Base-by-base conservation (phyloP, 2,797 vertebrate species). In the Acrocephalus scirpaceus region DNA sequence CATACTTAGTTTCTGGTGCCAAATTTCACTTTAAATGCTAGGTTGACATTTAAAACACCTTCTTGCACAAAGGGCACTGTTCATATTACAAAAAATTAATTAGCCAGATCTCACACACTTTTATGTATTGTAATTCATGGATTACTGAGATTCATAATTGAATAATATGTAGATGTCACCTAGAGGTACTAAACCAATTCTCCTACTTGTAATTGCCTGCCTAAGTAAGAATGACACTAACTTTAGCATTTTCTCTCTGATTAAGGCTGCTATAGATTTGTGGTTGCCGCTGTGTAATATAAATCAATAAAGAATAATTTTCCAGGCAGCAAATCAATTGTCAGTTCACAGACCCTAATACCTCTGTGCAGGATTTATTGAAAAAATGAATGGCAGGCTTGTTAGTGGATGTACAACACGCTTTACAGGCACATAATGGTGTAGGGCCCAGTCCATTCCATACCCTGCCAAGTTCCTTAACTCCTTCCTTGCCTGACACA, bases 301-400 rank as follows among this genome's bases (percentile, higher is more conserved):
- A 97, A 98, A 98, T 98, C 98, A 98, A 98, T 98, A 98, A 98
- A 98, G 97, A 98, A 98, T 98, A 98, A 98, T 98, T 98, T 98
- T 98, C 97, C 95, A 97, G 97, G 95, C 98, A 98, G 97, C 97
- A 98, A 98, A 98, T 98, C 98, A 97, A 98, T 98, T 98, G 96
- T 98, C 98, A 97, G 97, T 98, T 98, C 97, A 98, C 95, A 97
- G 97, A 96, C 95, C 95, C 96, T 95, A 97, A 97, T 97, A 97
- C 93, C 78, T 90, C 81, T 91, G 95, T 92, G 92, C 76, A 94
- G 95, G 95, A 98, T 97, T 98, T 98, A 98, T 97, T 83, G 92
- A 97, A 96, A 97, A 98, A 98, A 96, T 97, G 97, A 98, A 97
- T 97, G 97, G 95, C 97, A 98, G 95, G 54, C 98, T 98, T 98